Evolutionary conservation across 37 sponge, comb jelly and placozoan genomes (phyloP).

Genomic region (Ianthella basta): DNA sequence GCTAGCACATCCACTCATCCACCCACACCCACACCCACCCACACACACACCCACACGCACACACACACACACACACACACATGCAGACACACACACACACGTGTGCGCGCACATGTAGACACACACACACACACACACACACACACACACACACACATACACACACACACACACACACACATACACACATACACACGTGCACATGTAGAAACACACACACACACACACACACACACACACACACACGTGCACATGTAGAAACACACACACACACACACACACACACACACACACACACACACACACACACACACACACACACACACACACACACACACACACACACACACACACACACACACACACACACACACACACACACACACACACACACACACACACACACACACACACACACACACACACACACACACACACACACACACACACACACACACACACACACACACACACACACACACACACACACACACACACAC

Average conservation of each 20-base stretch:
- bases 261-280: neutral
- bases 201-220: neutral
- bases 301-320: neutral
- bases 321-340: neutral
- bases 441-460: no score
- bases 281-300: conserved; percentile 13
- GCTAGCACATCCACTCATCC: neutral
- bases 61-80: no score
- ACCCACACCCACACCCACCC: no score
- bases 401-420: conserved; percentile 16
- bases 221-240: conserved; percentile 6
- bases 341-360: conserved; percentile 3
- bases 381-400: neutral
- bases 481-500: no score
- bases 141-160: neutral
- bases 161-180: neutral
- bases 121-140: conserved; percentile 2
- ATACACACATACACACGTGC: neutral
- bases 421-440: no score
- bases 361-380: neutral
- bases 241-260: neutral
- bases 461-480: no score
- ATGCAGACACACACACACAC: neutral
- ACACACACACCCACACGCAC: no score
- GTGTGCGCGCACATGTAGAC: neutral